Evolutionary conservation across 2,888 invertebrate species (phyloP).

Genomic region (Rhagonycha fulva): DNA sequence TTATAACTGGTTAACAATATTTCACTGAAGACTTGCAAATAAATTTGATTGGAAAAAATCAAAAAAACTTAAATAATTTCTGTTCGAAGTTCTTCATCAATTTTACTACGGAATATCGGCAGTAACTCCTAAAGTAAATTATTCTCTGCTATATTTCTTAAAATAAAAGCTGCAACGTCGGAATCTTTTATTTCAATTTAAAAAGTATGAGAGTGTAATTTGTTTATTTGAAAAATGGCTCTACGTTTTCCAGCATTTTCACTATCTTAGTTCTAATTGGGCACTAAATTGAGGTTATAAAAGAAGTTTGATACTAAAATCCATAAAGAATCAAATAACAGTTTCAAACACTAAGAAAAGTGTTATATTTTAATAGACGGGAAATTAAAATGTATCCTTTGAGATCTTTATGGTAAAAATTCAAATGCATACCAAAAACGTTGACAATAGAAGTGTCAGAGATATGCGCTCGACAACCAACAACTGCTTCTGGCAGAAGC

Average conservation of each 20-base stretch:
- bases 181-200: neutral
- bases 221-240: neutral
- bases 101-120: neutral
- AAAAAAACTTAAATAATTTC: neutral
- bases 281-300: neutral
- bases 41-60: neutral
- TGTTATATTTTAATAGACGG: neutral
- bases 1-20: neutral
- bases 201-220: neutral
- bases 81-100: neutral
- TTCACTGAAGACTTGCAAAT: neutral
- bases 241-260: neutral
- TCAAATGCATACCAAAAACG: neutral
- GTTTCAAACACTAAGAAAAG: neutral
- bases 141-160: neutral
- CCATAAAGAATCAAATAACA: neutral
- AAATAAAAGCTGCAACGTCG: neutral
- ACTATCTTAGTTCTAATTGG: neutral
- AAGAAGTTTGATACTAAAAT: neutral
- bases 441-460: neutral
- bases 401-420: neutral
- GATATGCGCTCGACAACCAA: neutral
- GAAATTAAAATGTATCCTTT: neutral
- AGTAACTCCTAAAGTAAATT: neutral
- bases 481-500: neutral